A percentile compares a stretch with the other conserved stretches of the same genome.
Conservation (phyloP, 1,140 invertebrate genomes). For the Ericerus pela region DNA sequence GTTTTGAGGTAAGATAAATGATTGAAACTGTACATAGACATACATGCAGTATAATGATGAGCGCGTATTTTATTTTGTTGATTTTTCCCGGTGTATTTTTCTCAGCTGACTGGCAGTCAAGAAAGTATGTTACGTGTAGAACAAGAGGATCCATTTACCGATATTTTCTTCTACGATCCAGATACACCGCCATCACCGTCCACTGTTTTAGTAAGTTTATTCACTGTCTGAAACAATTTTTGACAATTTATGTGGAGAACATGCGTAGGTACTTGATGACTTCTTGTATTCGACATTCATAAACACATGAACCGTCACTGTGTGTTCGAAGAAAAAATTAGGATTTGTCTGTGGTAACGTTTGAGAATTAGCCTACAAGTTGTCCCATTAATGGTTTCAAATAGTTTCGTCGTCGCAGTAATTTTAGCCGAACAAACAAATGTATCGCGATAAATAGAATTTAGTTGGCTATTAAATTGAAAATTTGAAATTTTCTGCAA, state of each 20-base stretch:
- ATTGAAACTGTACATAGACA: no score
- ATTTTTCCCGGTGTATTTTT: no score
- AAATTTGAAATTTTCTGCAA: no score
- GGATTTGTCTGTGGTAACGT: neutral
- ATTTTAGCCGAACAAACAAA: no score
- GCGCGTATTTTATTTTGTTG: no score
- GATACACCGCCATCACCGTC: neutral
- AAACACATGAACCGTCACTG: no score
- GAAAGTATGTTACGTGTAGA: slow-evolving; percentile 59
- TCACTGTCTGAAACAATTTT: neutral
- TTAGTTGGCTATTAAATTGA: no score
- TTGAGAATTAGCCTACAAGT: no score
- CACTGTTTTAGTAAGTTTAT: neutral
- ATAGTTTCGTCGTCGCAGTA: no score
- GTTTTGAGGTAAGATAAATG: slow-evolving; percentile 52
- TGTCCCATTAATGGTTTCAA: no score
- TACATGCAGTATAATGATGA: no score
- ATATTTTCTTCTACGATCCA: slow-evolving; percentile 6
- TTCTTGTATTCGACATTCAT: neutral
- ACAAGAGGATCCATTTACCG: slow-evolving; percentile 35
- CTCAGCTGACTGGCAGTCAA: slow-evolving; percentile 59
- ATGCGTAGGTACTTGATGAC: slow-evolving; percentile 1
- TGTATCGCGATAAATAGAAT: no score
- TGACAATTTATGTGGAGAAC: neutral
- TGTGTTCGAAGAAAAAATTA: neutral